Conservation (phyloP, 2,888 invertebrate species). For the Drosophila picticornis region DNA sequence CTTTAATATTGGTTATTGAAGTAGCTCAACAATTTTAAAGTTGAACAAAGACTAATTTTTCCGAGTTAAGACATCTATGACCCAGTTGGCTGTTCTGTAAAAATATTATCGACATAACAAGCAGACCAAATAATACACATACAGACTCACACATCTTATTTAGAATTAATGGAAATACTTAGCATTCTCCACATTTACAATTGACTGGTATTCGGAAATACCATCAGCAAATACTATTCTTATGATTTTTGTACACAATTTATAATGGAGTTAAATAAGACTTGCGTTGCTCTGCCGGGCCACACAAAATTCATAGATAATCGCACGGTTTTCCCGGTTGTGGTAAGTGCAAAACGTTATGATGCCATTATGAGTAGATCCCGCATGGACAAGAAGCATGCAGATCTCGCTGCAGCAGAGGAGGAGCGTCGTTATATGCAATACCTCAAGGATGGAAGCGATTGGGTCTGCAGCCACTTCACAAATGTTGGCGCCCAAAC, state of each 20-base stretch:
- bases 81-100: conserved; percentile 1
- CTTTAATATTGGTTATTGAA: neutral
- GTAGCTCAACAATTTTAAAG: neutral
- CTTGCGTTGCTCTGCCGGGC: conserved; percentile 19
- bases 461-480: conserved; percentile 44
- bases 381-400: conserved; percentile 26
- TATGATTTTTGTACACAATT: neutral
- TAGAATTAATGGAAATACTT: neutral
- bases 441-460: conserved; percentile 62
- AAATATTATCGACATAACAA: neutral
- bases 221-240: neutral
- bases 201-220: neutral
- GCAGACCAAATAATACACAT: neutral
- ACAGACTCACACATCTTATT: conserved; percentile 6
- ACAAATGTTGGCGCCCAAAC: conserved; percentile 25
- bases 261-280: conserved; percentile 11
- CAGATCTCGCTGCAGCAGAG: conserved; percentile 22
- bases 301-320: conserved; percentile 12
- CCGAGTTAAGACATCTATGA: neutral
- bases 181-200: neutral
- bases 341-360: conserved; percentile 55
- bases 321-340: conserved; percentile 44
- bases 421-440: conserved; percentile 58
- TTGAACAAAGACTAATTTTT: neutral
- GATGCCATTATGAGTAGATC: conserved; percentile 56